These are phyloP conservation scores for crab-eating macaque (Macaca fascicularis) DNA, from an alignment of 2,113 vertebrate genomes.

Conservation along the genomic window DNA sequence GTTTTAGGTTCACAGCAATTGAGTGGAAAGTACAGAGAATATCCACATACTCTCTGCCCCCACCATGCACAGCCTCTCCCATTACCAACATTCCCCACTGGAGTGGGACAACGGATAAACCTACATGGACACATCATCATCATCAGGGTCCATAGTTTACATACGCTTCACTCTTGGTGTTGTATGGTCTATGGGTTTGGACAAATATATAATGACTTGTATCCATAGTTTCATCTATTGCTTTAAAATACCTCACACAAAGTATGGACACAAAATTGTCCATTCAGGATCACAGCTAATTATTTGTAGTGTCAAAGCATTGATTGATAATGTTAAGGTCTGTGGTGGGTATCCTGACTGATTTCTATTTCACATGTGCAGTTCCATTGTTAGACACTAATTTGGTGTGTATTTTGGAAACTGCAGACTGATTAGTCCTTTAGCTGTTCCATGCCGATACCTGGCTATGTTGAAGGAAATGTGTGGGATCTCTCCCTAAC, in stretches of 20 bases:
- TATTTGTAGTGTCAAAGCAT: background rate
- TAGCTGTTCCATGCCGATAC: background rate
- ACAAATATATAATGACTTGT: too few relatives aligned
- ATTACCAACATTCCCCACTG: too few relatives aligned
- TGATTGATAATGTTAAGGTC: too few relatives aligned
- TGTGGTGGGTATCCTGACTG: fast-evolving
- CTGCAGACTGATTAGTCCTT: fast-evolving
- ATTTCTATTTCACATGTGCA: background rate
- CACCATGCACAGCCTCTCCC: too few relatives aligned
- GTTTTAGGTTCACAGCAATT: background rate
- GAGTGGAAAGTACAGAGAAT: background rate
- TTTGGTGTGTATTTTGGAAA: background rate
- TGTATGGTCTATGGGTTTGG: too few relatives aligned
- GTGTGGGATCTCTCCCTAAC: background rate
- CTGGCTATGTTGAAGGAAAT: background rate
- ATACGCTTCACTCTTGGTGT: background rate
- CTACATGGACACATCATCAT: too few relatives aligned
- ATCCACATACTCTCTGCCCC: background rate
- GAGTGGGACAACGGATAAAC: too few relatives aligned
- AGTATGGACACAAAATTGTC: too few relatives aligned
- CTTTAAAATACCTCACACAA: background rate
- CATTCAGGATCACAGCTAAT: background rate
- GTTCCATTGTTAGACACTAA: fast-evolving
- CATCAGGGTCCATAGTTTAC: background rate
- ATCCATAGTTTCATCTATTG: background rate